Conservation (phyloP, 2,888 invertebrate genomes). For the Corbicula japonica region DNA sequence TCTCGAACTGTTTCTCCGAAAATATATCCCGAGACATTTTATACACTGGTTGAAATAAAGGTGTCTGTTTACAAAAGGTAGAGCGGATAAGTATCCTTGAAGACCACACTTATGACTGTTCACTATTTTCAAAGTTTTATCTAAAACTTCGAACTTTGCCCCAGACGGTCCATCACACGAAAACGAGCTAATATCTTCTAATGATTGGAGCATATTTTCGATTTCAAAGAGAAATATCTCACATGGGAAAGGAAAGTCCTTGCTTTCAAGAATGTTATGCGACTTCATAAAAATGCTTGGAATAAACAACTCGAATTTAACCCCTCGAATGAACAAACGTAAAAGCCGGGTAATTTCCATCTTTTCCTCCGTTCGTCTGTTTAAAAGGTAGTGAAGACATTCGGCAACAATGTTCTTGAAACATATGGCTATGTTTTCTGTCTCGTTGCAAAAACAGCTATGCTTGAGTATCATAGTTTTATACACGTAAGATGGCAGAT, state of each 20-base stretch:
- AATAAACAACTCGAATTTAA: background rate
- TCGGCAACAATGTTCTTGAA: conserved; percentile 1
- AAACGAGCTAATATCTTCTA: no score
- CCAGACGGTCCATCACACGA: no score
- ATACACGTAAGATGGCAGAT: conserved; percentile 8
- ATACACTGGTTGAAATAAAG: no score
- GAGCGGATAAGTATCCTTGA: no score
- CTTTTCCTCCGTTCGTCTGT: background rate
- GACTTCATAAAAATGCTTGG: conserved; percentile 7
- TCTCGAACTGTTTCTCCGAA: no score
- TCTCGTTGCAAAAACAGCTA: conserved; percentile 1
- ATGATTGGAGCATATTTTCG: conserved; percentile 5
- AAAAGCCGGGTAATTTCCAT: background rate
- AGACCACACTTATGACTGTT: no score
- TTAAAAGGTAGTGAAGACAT: conserved; percentile 7
- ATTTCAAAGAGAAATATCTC: conserved; percentile 3
- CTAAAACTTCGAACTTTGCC: no score
- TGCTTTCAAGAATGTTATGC: conserved; percentile 12
- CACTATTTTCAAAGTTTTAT: no score
- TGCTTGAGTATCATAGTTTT: conserved; percentile 18
- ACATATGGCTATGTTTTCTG: conserved; percentile 2
- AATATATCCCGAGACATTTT: no score
- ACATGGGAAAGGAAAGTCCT: background rate
- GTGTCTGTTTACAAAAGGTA: no score
- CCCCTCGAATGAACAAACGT: background rate